These are phyloP conservation scores for Listrodromus nycthemerus DNA, from an alignment of 2,888 invertebrate genomes.

Conservation along the genomic window DNA sequence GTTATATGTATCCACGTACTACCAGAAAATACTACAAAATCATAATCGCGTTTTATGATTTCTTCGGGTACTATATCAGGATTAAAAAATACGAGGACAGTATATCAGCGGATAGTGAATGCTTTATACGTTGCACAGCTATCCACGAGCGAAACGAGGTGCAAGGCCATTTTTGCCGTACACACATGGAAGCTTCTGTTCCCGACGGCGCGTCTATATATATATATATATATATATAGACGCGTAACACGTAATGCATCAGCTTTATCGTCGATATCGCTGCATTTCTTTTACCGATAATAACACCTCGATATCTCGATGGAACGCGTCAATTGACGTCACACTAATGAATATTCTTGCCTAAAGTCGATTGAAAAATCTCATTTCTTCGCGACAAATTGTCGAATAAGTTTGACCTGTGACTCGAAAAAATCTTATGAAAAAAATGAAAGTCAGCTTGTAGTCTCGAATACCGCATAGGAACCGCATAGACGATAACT, in stretches of 20 bases:
- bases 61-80: constrained; percentile 12
- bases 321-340: constrained; percentile 71
- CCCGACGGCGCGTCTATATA: not conserved
- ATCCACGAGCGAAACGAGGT: constrained; percentile 20
- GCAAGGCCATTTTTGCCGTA: constrained; percentile 26
- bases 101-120: not conserved
- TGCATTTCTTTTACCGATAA: constrained; percentile 72
- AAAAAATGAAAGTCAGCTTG: constrained; percentile 83
- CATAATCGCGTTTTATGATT: constrained; percentile 12
- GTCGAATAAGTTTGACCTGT: constrained; percentile 72
- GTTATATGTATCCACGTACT: constrained; percentile 4
- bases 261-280: constrained; percentile 76
- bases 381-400: constrained; percentile 62
- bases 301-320: constrained; percentile 61
- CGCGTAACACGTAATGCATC: constrained; percentile 63
- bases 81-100: not conserved
- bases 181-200: not conserved
- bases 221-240: not conserved
- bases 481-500: constrained; percentile 68
- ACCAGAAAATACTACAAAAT: constrained; percentile 14
- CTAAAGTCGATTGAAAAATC: constrained; percentile 61
- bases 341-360: constrained; percentile 73
- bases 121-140: not conserved
- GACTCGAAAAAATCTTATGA: constrained; percentile 78
- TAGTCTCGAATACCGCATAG: constrained; percentile 81